Evolutionary conservation across 2,797 vertebrate genomes (phyloP).

Genomic region (Geotrypetes seraphini): DNA sequence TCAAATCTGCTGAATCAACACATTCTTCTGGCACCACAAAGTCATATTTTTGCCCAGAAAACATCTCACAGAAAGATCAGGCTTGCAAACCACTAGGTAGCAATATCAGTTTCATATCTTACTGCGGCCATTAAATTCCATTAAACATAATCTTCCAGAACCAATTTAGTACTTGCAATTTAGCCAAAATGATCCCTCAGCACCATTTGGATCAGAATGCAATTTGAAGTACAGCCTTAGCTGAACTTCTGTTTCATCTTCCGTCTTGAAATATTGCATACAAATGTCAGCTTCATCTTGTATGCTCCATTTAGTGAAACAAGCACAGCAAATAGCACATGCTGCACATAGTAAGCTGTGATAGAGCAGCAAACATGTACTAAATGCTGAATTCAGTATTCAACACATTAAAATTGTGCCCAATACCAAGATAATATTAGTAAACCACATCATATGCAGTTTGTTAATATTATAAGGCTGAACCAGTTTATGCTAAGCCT

Average conservation of each 20-base stretch:
- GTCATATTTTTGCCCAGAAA: slow-evolving; percentile 20
- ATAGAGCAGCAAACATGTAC: too few species aligned
- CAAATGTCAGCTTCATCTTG: too few species aligned
- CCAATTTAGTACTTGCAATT: slow-evolving; percentile 2
- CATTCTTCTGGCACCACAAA: slow-evolving; percentile 19
- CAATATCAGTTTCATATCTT: slow-evolving; percentile 4
- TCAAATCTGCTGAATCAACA: background rate
- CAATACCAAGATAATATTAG: too few species aligned
- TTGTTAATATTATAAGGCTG: too few species aligned
- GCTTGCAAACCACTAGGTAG: slow-evolving; percentile 30
- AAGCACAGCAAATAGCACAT: too few species aligned
- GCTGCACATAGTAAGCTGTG: too few species aligned
- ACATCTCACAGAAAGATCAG: slow-evolving; percentile 8
- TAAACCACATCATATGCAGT: too few species aligned
- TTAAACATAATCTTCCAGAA: slow-evolving; percentile 13
- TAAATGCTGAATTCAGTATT: too few species aligned
- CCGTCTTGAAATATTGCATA: background rate
- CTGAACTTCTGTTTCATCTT: slow-evolving; percentile 20
- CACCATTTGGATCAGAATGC: background rate
- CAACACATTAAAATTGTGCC: too few species aligned
- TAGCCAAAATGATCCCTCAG: slow-evolving; percentile 17
- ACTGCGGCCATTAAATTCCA: slow-evolving; percentile 22
- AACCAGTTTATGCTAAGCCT: too few species aligned
- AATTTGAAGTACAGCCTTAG: slow-evolving; percentile 1
- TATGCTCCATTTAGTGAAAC: too few species aligned